Conservation (phyloP, 2,888 invertebrate species). For the Drosophila pegasa region DNA sequence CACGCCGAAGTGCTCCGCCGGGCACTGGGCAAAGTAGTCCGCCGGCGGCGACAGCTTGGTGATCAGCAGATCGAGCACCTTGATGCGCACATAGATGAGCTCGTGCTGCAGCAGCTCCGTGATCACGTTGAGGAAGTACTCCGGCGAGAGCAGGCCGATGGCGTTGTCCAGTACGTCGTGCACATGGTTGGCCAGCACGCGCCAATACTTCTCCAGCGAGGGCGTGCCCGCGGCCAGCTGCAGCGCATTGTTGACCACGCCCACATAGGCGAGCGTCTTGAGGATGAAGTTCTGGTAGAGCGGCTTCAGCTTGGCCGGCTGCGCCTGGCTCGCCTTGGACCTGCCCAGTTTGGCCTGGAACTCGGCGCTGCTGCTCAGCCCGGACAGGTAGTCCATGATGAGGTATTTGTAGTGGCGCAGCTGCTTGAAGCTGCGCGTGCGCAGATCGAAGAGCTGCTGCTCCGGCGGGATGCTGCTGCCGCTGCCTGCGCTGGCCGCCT, state of each 20-base stretch:
- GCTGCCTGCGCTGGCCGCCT: conserved; percentile 4
- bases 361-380: conserved; percentile 89
- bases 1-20: conserved; percentile 86
- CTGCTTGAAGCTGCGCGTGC: conserved; percentile 90
- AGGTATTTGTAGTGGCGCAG: conserved; percentile 92
- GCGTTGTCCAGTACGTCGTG: conserved; percentile 93
- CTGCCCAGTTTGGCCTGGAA: conserved; percentile 88
- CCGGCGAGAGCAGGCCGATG: conserved; percentile 91
- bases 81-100: conserved; percentile 89
- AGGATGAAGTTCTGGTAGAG: conserved; percentile 90
- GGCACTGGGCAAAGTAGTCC: conserved; percentile 87
- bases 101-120: conserved; percentile 90
- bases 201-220: conserved; percentile 91
- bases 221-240: conserved; percentile 85
- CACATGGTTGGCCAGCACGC: conserved; percentile 90
- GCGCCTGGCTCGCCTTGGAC: conserved; percentile 85
- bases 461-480: conserved; percentile 41
- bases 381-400: conserved; percentile 90
- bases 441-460: conserved; percentile 87
- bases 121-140: conserved; percentile 92
- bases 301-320: conserved; percentile 86
- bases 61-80: conserved; percentile 94
- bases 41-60: conserved; percentile 90
- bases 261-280: conserved; percentile 88
- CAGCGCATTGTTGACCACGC: conserved; percentile 87